Conservation (phyloP, 1,140 invertebrate genomes). For the Protaetia brevitarsis region DNA sequence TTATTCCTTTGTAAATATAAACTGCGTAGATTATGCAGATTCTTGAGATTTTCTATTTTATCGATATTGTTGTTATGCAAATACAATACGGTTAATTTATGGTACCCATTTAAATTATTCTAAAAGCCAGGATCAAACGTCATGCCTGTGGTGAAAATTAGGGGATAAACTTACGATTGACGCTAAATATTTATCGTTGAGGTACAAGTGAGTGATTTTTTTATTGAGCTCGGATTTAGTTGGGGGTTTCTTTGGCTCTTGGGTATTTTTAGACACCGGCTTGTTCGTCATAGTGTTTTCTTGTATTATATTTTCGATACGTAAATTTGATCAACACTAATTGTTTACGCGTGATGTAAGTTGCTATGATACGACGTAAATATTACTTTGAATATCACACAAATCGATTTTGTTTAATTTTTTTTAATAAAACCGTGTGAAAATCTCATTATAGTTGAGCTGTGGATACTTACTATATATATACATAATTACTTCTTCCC, state of each 20-base stretch:
- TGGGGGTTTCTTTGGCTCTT: constrained; percentile 13
- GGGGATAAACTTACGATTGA: constrained; percentile 50
- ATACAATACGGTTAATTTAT: constrained; percentile 59
- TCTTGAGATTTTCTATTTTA: constrained; percentile 60
- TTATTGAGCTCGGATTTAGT: constrained; percentile 36
- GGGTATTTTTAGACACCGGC: not conserved
- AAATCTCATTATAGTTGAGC: too few species aligned
- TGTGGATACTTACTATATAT: too few species aligned
- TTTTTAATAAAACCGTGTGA: too few species aligned
- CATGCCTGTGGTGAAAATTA: not conserved
- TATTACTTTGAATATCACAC: too few species aligned
- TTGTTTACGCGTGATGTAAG: too few species aligned
- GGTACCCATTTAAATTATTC: constrained; percentile 45
- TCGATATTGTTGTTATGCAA: constrained; percentile 62
- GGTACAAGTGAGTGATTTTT: constrained; percentile 53
- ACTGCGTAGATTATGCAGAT: constrained; percentile 58
- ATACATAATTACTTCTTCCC: too few species aligned
- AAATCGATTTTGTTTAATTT: too few species aligned
- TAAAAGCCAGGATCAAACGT: constrained; percentile 11
- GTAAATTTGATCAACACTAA: not conserved
- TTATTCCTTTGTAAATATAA: constrained; percentile 69
- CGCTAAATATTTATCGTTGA: constrained; percentile 53
- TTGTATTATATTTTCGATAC: not conserved
- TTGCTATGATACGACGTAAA: too few species aligned
- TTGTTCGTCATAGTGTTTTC: not conserved